Percentiles rank a stretch among this genome's conserved stretches.
phyloP scores from a whole-genome alignment of 2,113 vertebrate species.

The Takifugu flavidus region DNA sequence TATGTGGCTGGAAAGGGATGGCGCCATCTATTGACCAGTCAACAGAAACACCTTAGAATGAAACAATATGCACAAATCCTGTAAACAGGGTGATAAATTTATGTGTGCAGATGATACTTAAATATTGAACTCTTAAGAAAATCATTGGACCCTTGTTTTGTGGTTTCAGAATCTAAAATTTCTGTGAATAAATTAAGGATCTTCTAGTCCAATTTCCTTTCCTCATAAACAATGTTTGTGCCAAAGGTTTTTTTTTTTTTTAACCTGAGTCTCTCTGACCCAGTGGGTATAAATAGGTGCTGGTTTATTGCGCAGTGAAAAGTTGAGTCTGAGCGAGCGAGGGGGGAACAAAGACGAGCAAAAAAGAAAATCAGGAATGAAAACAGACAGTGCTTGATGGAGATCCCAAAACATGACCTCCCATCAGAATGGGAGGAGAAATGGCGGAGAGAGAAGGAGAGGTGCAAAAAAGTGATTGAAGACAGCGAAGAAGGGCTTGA shows the following conservation, averaged over 20 bases:
- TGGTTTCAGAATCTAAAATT: not conserved
- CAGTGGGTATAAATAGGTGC: slow-evolving; percentile 58
- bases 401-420: slow-evolving; percentile 22
- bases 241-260: slow-evolving; percentile 6
- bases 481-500: slow-evolving; percentile 65
- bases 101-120: no score
- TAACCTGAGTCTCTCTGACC: slow-evolving; percentile 57
- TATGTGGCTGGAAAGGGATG: no score
- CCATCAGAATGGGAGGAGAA: slow-evolving; percentile 71
- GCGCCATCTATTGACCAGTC: no score
- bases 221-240: not conserved
- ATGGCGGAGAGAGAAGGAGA: slow-evolving; percentile 73
- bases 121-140: no score
- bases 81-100: no score
- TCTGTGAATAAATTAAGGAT: not conserved
- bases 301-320: slow-evolving; percentile 46
- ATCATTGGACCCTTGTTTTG: not conserved
- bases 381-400: not conserved
- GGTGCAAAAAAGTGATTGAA: slow-evolving; percentile 52
- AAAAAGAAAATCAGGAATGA: not conserved
- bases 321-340: slow-evolving; percentile 2
- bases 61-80: no score
- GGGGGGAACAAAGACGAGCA: not conserved
- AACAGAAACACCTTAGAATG: no score
- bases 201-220: not conserved